Percentiles rank a stretch among this genome's conserved stretches.
These are phyloP conservation scores for Patiria pectinifera DNA, from an alignment of 53 echinoderm and acorn worm genomes.

Conservation along the genomic window DNA sequence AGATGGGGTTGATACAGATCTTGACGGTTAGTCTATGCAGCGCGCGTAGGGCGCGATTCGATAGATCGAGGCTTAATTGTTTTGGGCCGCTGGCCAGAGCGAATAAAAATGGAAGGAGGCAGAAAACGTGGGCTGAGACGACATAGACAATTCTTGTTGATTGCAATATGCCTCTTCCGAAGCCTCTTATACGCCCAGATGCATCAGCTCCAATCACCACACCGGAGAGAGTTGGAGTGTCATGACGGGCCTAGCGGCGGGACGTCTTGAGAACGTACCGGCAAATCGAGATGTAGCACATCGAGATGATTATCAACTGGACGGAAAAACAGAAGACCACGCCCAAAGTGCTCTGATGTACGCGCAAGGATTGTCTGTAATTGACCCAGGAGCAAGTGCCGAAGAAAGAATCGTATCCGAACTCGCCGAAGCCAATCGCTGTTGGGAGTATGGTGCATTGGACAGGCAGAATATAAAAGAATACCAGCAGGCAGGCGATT, in stretches of 20 bases:
- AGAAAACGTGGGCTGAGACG: slow-evolving; percentile 31
- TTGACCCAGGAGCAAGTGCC: too few species aligned
- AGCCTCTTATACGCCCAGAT: background rate
- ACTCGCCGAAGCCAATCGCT: too few species aligned
- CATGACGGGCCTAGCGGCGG: background rate
- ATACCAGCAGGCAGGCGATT: too few species aligned
- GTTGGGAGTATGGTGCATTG: too few species aligned
- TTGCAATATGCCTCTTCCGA: slow-evolving; percentile 9
- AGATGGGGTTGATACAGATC: slow-evolving; percentile 44
- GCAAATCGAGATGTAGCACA: slow-evolving; percentile 21
- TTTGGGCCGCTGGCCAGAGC: background rate
- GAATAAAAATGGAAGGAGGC: slow-evolving; percentile 13
- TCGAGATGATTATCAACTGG: slow-evolving; percentile 2
- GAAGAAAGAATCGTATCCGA: too few species aligned
- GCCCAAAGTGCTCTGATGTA: background rate
- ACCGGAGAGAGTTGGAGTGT: slow-evolving; percentile 2
- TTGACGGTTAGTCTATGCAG: background rate
- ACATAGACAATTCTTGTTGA: slow-evolving; percentile 41
- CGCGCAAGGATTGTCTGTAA: background rate
- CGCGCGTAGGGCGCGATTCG: slow-evolving; percentile 24
- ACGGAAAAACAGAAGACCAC: background rate
- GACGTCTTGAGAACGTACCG: slow-evolving; percentile 32
- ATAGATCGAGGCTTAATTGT: background rate
- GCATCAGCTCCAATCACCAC: background rate
- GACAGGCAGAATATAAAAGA: too few species aligned